Percentiles rank a stretch among this genome's conserved stretches.
Evolutionary conservation across 2,797 vertebrate genomes (phyloP).

Genomic region (Tenualosa ilisha): DNA sequence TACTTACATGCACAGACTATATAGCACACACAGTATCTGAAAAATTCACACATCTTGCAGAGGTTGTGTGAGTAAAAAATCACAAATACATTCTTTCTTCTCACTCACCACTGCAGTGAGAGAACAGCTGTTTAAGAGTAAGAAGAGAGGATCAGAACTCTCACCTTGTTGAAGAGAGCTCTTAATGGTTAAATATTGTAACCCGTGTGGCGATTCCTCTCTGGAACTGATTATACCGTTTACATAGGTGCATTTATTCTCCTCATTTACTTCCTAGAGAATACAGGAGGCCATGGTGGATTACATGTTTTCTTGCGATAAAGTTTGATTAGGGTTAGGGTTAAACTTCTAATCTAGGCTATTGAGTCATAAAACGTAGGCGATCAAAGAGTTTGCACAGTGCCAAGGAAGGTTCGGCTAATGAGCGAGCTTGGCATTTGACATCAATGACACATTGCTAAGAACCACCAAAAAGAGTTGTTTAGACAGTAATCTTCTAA

Average conservation of each 20-base stretch:
- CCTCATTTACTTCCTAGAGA: slow-evolving; percentile 52
- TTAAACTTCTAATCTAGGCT: too few species aligned
- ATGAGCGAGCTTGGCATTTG: neutral
- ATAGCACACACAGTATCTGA: neutral
- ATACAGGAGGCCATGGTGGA: neutral
- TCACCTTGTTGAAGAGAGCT: slow-evolving; percentile 72
- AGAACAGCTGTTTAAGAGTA: neutral
- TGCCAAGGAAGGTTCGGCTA: neutral
- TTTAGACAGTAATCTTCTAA: neutral
- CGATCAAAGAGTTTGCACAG: neutral
- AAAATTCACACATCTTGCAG: neutral
- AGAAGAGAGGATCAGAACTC: neutral
- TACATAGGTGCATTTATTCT: slow-evolving; percentile 27
- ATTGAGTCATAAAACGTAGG: neutral
- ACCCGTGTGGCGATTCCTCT: slow-evolving; percentile 37
- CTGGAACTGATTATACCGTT: slow-evolving; percentile 34
- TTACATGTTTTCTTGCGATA: neutral
- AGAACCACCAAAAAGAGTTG: neutral
- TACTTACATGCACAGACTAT: neutral
- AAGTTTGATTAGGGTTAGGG: neutral
- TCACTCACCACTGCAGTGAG: neutral
- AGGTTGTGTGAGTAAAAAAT: neutral
- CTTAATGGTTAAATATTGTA: slow-evolving; percentile 63
- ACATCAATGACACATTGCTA: neutral
- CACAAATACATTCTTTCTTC: neutral